Evolutionary conservation across 2,113 vertebrate genomes (phyloP).

Genomic region (Tetrao urogallus): DNA sequence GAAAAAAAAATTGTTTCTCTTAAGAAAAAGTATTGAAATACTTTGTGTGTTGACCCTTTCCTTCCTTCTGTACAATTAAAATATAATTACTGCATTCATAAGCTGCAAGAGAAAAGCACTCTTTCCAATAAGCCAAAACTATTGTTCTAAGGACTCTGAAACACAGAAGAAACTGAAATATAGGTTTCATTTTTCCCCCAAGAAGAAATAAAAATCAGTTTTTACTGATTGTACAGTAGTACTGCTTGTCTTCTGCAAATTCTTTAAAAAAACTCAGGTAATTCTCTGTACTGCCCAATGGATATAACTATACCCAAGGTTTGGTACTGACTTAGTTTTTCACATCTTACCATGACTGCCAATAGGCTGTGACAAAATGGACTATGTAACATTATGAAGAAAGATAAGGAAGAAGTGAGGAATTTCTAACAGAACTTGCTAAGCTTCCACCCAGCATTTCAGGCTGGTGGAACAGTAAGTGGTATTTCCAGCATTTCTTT

Average conservation of each 20-base stretch:
- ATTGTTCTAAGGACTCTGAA: background rate
- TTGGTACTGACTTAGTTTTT: slow-evolving; percentile 4
- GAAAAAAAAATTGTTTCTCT: background rate
- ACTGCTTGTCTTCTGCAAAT: background rate
- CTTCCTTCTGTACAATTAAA: background rate
- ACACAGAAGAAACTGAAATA: background rate
- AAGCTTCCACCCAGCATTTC: background rate
- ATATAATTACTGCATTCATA: background rate
- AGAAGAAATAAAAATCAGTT: background rate
- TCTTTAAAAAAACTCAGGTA: background rate
- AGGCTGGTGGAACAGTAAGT: background rate
- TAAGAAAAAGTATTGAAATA: background rate
- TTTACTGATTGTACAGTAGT: too few relatives aligned
- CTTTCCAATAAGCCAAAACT: background rate
- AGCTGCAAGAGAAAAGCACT: background rate
- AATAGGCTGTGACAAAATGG: background rate
- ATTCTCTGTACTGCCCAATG: background rate
- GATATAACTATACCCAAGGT: background rate
- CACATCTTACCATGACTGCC: background rate
- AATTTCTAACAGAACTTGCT: background rate
- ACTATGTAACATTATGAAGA: background rate
- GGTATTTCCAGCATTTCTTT: background rate
- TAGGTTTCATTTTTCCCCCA: background rate
- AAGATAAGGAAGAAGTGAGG: background rate
- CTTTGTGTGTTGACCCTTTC: background rate